Evolutionary conservation across 2,113 vertebrate genomes (phyloP), one percentile per base, ranked within the genome.

Genomic region (Mobula hypostoma): DNA sequence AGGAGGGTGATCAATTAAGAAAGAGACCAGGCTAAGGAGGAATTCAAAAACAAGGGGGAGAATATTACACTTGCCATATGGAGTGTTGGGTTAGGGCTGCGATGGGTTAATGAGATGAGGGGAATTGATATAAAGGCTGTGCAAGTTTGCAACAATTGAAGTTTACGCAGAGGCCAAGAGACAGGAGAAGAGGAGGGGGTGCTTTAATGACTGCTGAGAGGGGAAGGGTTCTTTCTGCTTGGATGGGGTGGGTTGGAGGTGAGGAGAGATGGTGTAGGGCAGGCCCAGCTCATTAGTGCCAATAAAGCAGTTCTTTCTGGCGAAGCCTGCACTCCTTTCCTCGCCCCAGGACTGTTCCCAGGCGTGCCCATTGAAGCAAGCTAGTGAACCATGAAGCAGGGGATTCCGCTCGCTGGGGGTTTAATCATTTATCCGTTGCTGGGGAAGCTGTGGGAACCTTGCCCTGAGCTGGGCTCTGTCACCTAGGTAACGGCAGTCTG

Each of bases 371-470:
- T 12, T 93, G 90, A 93, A 48, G 90, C 24, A n/a, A 92, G 90
- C 21, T 3, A 40, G 66, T 92, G 58, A 68, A 63, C 61, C 21
- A 27, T 48, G n/a, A 48, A 48, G 90, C 66, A 40, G 32, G 36
- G 63, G 63, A 17, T 32, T n/a, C 36, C 66, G 56, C 7, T 48
- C 32, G 36, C 19, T 68, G 5, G n/a, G 29, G 68, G 68, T 74
- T 93, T 93, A 93, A 93, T 93, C 66, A 93, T 74, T 93, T 36
- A 72, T 27, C 36, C 14, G 90, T 93, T 93, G 90, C 90, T 5
- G 32, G 90, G 85, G 68, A 32, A 93, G 66, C 21, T 72, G 32
- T 93, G 90, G 68, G 90, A 90, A 90, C 85, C 61, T 63, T 48
- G 2, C 11, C 12, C n/a, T 9, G 9, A 63, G 58, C 56, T 17